Percentiles rank a stretch among this genome's conserved stretches.
phyloP scores from a whole-genome alignment of 2,888 invertebrate species.

The Protodeltote pygarga region DNA sequence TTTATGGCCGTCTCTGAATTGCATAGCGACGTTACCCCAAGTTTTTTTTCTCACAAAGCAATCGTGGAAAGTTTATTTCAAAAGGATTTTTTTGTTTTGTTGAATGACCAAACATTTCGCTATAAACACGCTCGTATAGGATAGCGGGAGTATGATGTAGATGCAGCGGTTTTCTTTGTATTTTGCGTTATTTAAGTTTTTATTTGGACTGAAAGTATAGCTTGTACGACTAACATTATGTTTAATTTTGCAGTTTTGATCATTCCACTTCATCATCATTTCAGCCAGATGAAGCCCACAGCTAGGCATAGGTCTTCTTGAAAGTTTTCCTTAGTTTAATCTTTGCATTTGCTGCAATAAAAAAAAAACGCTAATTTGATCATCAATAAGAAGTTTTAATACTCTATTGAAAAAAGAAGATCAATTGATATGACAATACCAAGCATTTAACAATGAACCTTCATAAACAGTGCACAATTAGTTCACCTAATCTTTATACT shows the following conservation, averaged over 20 bases:
- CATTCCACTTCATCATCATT: too few relatives aligned
- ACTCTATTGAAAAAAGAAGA: too few relatives aligned
- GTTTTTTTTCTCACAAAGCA: conserved; percentile 41
- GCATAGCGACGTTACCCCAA: conserved; percentile 34
- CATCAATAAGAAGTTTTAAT: too few relatives aligned
- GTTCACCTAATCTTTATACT: background rate
- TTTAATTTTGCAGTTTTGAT: too few relatives aligned
- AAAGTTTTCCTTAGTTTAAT: background rate
- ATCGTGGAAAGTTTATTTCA: conserved; percentile 40
- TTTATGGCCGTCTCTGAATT: conserved; percentile 42
- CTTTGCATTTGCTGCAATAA: too few relatives aligned
- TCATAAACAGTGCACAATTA: background rate
- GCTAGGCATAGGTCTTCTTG: background rate
- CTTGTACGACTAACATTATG: background rate
- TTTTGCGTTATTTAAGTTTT: conserved; percentile 6
- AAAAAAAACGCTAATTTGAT: too few relatives aligned
- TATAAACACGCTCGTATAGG: conserved; percentile 27
- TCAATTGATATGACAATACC: too few relatives aligned
- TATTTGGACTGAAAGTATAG: conserved; percentile 1
- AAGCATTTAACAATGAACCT: background rate
- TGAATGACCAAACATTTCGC: conserved; percentile 30
- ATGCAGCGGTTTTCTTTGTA: conserved; percentile 30
- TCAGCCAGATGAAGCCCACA: too few relatives aligned
- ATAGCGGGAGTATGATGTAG: conserved; percentile 12
- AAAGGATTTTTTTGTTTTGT: conserved; percentile 28